These are phyloP conservation scores for Mimumesa dahlbomi DNA, from an alignment of 2,888 invertebrate species.

Conservation along the genomic window DNA sequence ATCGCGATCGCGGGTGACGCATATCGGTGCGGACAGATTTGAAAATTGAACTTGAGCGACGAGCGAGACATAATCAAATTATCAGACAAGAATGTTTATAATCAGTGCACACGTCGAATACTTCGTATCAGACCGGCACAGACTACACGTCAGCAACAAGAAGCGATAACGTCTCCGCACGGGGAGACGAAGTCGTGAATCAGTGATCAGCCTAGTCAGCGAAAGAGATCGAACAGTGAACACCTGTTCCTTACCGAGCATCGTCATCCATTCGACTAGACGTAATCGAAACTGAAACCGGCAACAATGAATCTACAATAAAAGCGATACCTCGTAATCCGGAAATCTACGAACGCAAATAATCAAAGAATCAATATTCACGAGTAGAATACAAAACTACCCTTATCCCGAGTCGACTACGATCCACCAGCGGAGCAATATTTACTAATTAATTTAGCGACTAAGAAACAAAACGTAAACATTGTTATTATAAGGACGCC, in stretches of 20 bases:
- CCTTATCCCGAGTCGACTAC: too few species aligned
- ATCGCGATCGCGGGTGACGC: slow-evolving; percentile 4
- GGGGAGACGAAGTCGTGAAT: slow-evolving; percentile 53
- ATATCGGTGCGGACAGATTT: neutral
- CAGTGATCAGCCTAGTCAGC: slow-evolving; percentile 62
- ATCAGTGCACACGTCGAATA: slow-evolving; percentile 63
- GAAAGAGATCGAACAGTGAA: slow-evolving; percentile 47
- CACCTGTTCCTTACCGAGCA: slow-evolving; percentile 57
- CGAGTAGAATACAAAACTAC: too few species aligned
- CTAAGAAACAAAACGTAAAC: too few species aligned
- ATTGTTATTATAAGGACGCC: too few species aligned
- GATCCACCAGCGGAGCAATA: too few species aligned
- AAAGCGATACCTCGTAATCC: too few species aligned
- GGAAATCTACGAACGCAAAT: too few species aligned
- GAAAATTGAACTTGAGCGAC: slow-evolving; percentile 27
- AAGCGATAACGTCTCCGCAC: slow-evolving; percentile 48
- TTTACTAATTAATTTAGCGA: too few species aligned
- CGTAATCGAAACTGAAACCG: slow-evolving; percentile 20
- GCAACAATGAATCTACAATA: neutral
- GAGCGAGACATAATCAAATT: slow-evolving; percentile 39
- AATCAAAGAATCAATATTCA: too few species aligned
- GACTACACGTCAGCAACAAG: slow-evolving; percentile 65
- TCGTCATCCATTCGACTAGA: slow-evolving; percentile 31
- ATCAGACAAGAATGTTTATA: slow-evolving; percentile 61
- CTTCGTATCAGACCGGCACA: slow-evolving; percentile 56